These are phyloP conservation scores for Drosophila ochracea DNA, from an alignment of 2,888 invertebrate genomes.

Conservation along the genomic window DNA sequence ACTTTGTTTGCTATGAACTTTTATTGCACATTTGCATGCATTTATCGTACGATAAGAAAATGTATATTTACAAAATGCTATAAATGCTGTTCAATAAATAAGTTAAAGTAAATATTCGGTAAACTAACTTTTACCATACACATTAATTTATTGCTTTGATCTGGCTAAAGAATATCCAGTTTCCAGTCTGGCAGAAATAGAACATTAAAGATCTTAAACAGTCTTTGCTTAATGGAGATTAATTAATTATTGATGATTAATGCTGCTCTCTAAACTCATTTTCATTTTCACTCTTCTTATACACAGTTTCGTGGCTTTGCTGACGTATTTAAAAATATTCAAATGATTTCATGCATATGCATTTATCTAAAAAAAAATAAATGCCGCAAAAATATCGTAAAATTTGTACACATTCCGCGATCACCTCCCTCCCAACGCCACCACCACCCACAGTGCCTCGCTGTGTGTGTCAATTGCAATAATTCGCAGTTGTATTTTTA, in stretches of 20 bases:
- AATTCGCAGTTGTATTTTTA: slow-evolving; percentile 33
- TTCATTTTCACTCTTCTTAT: background rate
- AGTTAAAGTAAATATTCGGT: too few relatives aligned
- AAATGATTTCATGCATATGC: slow-evolving; percentile 2
- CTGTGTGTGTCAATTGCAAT: slow-evolving; percentile 43
- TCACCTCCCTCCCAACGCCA: background rate
- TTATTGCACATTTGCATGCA: background rate
- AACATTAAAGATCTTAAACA: background rate
- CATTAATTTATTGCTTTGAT: background rate
- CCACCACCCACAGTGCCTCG: background rate
- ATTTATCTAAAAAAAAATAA: background rate
- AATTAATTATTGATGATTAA: background rate
- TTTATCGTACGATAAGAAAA: background rate
- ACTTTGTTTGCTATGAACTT: background rate
- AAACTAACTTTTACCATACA: background rate
- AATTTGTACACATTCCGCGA: slow-evolving; percentile 3
- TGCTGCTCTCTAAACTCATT: background rate
- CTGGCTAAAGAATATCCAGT: background rate
- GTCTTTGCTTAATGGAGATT: background rate
- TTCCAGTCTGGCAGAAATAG: background rate
- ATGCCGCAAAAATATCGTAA: background rate
- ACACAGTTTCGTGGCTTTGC: background rate
- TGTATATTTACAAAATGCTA: background rate
- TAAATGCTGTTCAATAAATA: background rate
- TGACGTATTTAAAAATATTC: background rate